Evolutionary conservation across 2,888 invertebrate genomes (phyloP), one percentile per base, ranked within the genome.

Genomic region (Epinotia demarniana): DNA sequence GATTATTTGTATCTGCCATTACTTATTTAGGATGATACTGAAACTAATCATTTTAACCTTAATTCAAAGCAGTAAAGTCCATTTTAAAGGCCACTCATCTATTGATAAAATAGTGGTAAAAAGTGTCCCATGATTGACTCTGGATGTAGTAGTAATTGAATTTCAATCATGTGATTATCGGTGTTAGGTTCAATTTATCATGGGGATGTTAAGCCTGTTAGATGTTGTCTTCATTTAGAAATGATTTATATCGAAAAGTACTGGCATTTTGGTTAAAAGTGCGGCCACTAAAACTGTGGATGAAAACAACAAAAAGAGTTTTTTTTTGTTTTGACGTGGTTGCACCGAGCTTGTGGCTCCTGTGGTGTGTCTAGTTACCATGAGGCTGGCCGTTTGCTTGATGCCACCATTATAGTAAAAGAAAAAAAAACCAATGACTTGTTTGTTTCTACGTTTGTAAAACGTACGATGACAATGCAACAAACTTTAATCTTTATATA

Each of bases 231-330:
- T 64, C n/a, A 58, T 58, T 70, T 27, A 16, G 43, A 12, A 64
- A 55, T 75, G 60, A 66, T 75, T 75, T 66, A 71, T 60, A 39
- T 60, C 18, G 3, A 53, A 75, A 57, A 64, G 0, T 63, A 57
- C n/a, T 23, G 55, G 18, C 6, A 11, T 74, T 57, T 46, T 27
- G 4, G 23, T 58, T n/a, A n/a, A 49, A 74, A 12, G 53, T 9
- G 58, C 6, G 57, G 68, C 68, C 63, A 57, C 33, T 46, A 58
- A 33, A 49, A 8, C 3, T 19, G 23, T 39, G 43, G 16, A 19
- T 8, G 1, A 8, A 8, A n/a, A 8, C 53, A n/a, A 6, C 13
- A n/a, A 13, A 39, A 8, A 1, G 9, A 9, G 9, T 39, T 9
- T 33, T 33, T 33, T 33, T 8, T 6, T 8, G 0, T 8, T 33